Evolutionary conservation across 2,797 vertebrate species (phyloP).

Genomic region (Anniella stebbinsi): DNA sequence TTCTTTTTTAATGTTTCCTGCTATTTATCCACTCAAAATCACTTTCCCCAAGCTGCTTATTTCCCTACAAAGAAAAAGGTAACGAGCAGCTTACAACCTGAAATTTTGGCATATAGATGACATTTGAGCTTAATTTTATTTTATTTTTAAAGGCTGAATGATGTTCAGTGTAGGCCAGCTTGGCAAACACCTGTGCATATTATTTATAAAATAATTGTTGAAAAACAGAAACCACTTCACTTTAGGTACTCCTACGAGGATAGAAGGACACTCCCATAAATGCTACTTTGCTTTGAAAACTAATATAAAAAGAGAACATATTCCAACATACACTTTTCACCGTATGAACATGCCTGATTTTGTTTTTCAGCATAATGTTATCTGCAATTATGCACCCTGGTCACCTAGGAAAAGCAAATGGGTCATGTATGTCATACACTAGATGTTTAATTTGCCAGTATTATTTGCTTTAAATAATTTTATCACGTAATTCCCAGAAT

Average conservation of each 20-base stretch:
- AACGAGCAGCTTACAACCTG: neutral
- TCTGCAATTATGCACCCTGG: neutral
- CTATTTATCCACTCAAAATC: neutral
- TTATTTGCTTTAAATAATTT: slow-evolving; percentile 11
- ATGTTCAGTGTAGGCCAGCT: neutral
- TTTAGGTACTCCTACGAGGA: neutral
- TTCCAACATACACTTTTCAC: neutral
- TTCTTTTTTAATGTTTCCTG: neutral
- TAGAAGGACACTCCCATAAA: neutral
- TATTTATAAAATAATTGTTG: neutral
- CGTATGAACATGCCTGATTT: neutral
- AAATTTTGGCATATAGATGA: neutral
- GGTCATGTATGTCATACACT: neutral
- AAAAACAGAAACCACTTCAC: neutral
- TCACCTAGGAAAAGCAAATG: neutral
- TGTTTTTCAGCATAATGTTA: neutral
- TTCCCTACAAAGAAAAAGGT: neutral
- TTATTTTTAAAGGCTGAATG: neutral
- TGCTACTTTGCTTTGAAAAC: neutral
- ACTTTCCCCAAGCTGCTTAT: neutral
- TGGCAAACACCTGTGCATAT: neutral
- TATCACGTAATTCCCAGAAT: slow-evolving; percentile 19
- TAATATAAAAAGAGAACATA: neutral
- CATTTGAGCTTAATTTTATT: neutral
- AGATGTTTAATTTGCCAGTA: neutral